Evolutionary conservation across 2,888 invertebrate genomes (phyloP).

Genomic region (Desoria tigrina): DNA sequence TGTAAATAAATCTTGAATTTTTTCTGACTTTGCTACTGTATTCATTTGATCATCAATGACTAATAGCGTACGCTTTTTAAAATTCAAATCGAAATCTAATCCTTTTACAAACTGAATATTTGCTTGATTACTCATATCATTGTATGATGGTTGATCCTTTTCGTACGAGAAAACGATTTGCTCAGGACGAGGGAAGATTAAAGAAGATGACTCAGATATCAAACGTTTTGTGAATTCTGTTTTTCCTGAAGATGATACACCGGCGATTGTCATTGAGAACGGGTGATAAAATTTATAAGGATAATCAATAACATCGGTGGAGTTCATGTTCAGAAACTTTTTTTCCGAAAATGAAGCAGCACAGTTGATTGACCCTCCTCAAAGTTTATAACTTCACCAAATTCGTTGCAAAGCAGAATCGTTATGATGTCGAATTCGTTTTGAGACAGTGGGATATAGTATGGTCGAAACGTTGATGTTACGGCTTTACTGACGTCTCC

Average conservation of each 20-base stretch:
- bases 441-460: slow-evolving; percentile 5
- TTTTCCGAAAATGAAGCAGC: slow-evolving; percentile 14
- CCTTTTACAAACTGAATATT: slow-evolving; percentile 7
- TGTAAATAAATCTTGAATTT: slow-evolving; percentile 7
- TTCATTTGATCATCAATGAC: slow-evolving; percentile 17
- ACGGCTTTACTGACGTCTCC: slow-evolving; percentile 10
- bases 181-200: slow-evolving; percentile 3
- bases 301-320: neutral
- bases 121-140: neutral
- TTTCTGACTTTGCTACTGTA: neutral
- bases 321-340: too few species aligned
- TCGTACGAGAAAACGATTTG: slow-evolving; percentile 16
- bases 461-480: slow-evolving; percentile 3
- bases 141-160: slow-evolving; percentile 15
- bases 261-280: slow-evolving; percentile 3
- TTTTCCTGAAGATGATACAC: slow-evolving; percentile 17
- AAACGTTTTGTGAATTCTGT: slow-evolving; percentile 12
- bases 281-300: slow-evolving; percentile 2
- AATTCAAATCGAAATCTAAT: neutral
- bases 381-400: slow-evolving; percentile 12
- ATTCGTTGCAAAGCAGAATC: slow-evolving; percentile 21
- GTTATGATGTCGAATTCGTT: slow-evolving; percentile 8
- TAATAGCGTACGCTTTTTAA: neutral
- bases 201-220: neutral
- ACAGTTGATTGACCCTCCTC: slow-evolving; percentile 11